Evolutionary conservation across 2,113 vertebrate species (phyloP), one percentile per base, ranked within the genome.

Genomic region (Trichomycterus rosablanca): DNA sequence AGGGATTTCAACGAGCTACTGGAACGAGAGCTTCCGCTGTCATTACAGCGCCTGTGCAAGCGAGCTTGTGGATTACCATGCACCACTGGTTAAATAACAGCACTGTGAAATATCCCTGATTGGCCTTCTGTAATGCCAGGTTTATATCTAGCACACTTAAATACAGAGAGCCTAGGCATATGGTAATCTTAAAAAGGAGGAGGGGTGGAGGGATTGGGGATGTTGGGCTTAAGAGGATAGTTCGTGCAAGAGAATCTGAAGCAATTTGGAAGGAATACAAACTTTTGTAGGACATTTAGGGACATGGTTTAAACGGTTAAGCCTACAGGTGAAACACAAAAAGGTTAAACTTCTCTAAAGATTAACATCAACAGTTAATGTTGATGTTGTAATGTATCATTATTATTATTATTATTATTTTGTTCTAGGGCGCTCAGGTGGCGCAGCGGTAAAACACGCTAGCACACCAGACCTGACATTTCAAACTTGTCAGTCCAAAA

Each of bases 51-150:
- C 32, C 11, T 58, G 45, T 56, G 44, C 15, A 35, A 59, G 63
- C 20, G 30, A 32, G 34, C 18, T 43, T 44, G 2, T 7, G 52
- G 46, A 67, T 67, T 63, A 72, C 45, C 19, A 10, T 9, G 18
- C 28, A 49, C 46, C 16, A 44, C 59, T 63, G 20, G 23, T 44
- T 57, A 67, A 72, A 67, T 58, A 67, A 63, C 59, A 53, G 40
- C 52, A 57, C 46, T 61, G 35, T 54, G 54, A 52, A 65, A 66
- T 62, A 51, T 30, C 18, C 54, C 19, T 55, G 57, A 61, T 62
- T 62, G 35, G 20, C 6, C 49, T 35, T 46, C 50, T 20, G 16
- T 58, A 37, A 51, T 37, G 46, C n/a, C 11, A 30, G 60, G 45
- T 52, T 44, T 37, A 44, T 24, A 22, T 19, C 19, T 48, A 59